These are phyloP conservation scores for Melanotaenia duboulayi DNA, from an alignment of 2,113 vertebrate species.

Conservation along the genomic window DNA sequence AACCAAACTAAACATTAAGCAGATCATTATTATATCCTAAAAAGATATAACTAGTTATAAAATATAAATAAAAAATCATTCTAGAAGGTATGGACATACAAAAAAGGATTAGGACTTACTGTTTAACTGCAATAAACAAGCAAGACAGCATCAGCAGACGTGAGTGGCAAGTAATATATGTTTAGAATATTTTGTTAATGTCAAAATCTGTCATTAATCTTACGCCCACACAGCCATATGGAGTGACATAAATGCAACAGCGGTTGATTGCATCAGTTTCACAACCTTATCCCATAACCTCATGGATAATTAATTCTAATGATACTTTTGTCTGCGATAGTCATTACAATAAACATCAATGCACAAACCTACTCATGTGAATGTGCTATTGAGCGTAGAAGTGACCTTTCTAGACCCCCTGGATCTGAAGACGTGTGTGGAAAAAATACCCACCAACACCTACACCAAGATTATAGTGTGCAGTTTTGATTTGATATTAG, in stretches of 20 bases:
- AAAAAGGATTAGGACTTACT: background rate
- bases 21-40: background rate
- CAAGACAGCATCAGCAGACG: too few relatives aligned
- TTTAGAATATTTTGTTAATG: slow-evolving; percentile 56
- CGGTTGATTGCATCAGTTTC: slow-evolving; percentile 54
- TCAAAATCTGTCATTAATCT: slow-evolving; percentile 58
- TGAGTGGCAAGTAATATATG: slow-evolving; percentile 40
- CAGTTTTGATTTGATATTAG: slow-evolving; percentile 77
- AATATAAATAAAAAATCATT: background rate
- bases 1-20: background rate
- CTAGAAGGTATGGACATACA: too few relatives aligned
- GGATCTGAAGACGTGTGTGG: slow-evolving; percentile 63
- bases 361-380: slow-evolving; percentile 64
- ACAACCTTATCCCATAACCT: slow-evolving; percentile 66
- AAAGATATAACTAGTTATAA: too few relatives aligned
- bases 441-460: slow-evolving; percentile 67
- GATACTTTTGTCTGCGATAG: slow-evolving; percentile 68
- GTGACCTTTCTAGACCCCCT: slow-evolving; percentile 74
- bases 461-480: slow-evolving; percentile 68
- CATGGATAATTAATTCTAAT: slow-evolving; percentile 79
- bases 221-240: slow-evolving; percentile 28
- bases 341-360: slow-evolving; percentile 75
- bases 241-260: slow-evolving; percentile 53
- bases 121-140: slow-evolving; percentile 18
- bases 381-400: slow-evolving; percentile 76